Base-by-base conservation (phyloP, 1,140 invertebrate species). In the Eumaeus atala region DNA sequence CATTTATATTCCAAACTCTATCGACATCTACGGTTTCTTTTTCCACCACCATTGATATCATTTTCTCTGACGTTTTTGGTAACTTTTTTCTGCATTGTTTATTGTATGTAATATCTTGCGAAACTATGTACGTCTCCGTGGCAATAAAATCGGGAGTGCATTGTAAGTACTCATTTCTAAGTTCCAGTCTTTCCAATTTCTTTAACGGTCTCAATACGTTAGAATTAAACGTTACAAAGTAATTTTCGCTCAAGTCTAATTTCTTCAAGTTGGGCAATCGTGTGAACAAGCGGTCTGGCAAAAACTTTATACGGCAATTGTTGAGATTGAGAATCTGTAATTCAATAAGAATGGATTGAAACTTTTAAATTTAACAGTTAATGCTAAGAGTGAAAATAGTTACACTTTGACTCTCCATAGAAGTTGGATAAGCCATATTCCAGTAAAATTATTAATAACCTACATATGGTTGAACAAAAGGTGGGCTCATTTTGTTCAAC, bases 271-370 rank as follows among this genome's bases (percentile, higher is more conserved):
- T 88, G 17, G 88, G 88, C 38, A 89, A 40, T 54, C 84, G 64
- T 8, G 56, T 78, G 51, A 90, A 89, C 7, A 87, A 48, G 44
- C 83, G 70, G 4, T 77, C 62, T 0, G 82, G 78, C 42, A 90
- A 64, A 14, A 71, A 69, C 55, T 85, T 84, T 50, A 90, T 89
- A 10, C 83, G 67, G 52, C 87, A 89, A 42, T 77, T 77, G 54
- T 87, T 87, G 5, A 90, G 66, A 61, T 89, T 88, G n/a, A 89
- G 67, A 9, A 87, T 68, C 89, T 90, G 69, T 51, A 89, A 87
- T 35, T 17, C 47, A 51, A 42, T 34, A 53, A 16, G n/a, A 36
- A 37, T 34, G 16, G 11, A 51, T 5, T 38, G 3, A n/a, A n/a
- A n/a, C n/a, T n/a, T n/a, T n/a, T n/a, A n/a, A n/a, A n/a, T n/a